Base-by-base conservation (phyloP, 1,140 invertebrate genomes). In the Anagrus nilaparvatae region DNA sequence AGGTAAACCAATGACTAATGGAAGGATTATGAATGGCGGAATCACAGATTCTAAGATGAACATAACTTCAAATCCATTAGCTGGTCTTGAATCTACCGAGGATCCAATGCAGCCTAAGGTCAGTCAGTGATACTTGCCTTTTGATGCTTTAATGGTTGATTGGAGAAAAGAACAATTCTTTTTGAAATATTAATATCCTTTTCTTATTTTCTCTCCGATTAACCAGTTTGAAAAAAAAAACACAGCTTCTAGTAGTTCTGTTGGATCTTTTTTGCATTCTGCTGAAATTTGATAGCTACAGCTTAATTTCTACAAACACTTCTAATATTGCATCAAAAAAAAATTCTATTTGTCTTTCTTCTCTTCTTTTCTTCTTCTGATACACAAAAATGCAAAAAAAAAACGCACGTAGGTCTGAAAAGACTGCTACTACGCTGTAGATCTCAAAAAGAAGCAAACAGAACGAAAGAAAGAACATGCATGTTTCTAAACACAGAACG, bases 51-150 rank as follows among this genome's bases (percentile, higher is more conserved):
- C 71, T 34, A 70, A 76, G 48, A 78, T 81, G 51, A 82, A 79
- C 44, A 82, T 82, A 46, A 81, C 79, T 0, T 75, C 76, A 12
- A 81, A 81, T 70, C 79, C 79, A 16, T 55, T 82, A 27, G 77
- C 79, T 10, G 76, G 79, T 46, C 71, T 74, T 32, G 74, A 77
- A 41, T 48, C 60, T 14, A 66, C 66, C 38, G 74, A 77, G 60
- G 73, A 75, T 51, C 64, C 73, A 54, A 65, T 72, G 54, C 61
- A 67, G 51, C 63, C 66, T 50, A 69, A 69, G 66, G 66, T 69
- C 57, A 58, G 66, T 69, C 58, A 54, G 55, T 52, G 49, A 44
- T 31, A 48, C 24, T 19, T 43, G 33, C 33, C 32, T 28, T 44
- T 44, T 43, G 39, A 39, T 42, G 43, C 47, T 41, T 40, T 41